Conservation (phyloP, 2,797 vertebrate genomes). For the Notolabrus celidotus region DNA sequence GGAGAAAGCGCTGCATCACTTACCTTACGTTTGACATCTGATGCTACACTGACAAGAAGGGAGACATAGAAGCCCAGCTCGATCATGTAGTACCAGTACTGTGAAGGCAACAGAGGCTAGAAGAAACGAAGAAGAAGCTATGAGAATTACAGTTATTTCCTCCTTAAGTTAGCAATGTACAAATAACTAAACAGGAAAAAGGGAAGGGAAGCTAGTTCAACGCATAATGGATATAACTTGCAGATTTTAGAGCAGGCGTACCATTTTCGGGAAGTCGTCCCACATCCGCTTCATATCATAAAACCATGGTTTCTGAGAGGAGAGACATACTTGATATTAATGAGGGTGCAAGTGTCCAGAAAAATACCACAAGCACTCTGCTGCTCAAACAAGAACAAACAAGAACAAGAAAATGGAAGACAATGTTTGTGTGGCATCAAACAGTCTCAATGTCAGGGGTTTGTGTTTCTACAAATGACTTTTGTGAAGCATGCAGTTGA, state of each 20-base stretch:
- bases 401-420: background rate
- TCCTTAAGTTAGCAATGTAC: background rate
- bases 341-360: background rate
- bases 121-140: background rate
- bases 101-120: slow-evolving; percentile 90
- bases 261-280: slow-evolving; percentile 94
- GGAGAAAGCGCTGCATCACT: slow-evolving; percentile 65
- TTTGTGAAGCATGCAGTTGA: background rate
- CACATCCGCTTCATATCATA: slow-evolving; percentile 90
- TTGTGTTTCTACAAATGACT: background rate
- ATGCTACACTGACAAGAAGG: slow-evolving; percentile 93
- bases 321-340: slow-evolving; percentile 30
- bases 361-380: background rate
- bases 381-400: slow-evolving; percentile 21
- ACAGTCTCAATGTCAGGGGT: background rate
- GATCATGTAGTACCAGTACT: slow-evolving; percentile 94
- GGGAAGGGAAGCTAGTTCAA: background rate
- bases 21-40: slow-evolving; percentile 96
- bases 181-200: background rate
- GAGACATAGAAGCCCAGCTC: slow-evolving; percentile 96
- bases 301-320: slow-evolving; percentile 94
- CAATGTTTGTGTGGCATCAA: background rate
- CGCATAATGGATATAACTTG: background rate
- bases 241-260: slow-evolving; percentile 58
- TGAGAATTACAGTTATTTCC: background rate